Evolutionary conservation across 2,797 vertebrate species (phyloP).

Genomic region (Percopsis omiscomaycus): DNA sequence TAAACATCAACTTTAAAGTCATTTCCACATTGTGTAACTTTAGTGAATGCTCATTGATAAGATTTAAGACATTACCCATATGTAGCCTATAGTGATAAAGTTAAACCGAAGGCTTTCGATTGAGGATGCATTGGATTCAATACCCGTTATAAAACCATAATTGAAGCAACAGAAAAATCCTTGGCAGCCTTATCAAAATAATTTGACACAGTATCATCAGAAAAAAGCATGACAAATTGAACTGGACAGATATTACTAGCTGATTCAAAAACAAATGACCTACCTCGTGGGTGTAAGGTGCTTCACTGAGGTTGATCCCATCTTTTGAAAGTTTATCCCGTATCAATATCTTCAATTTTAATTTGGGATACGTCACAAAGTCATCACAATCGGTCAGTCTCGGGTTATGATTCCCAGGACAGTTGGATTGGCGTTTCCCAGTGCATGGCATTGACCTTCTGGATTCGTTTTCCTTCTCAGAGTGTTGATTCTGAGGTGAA

Average conservation of each 20-base stretch:
- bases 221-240: conserved; percentile 36
- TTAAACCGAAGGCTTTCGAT: no score
- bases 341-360: conserved; percentile 94
- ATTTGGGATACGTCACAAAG: conserved; percentile 84
- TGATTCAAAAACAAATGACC: conserved; percentile 31
- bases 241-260: conserved; percentile 1
- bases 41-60: no score
- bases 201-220: conserved; percentile 55
- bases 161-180: conserved; percentile 13
- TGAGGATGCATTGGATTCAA: conserved; percentile 4
- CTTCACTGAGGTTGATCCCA: conserved; percentile 88
- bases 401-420: conserved; percentile 66
- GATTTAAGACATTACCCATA: no score
- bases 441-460: conserved; percentile 40
- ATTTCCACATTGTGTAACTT: no score
- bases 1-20: no score
- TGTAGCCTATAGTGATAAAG: no score
- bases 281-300: conserved; percentile 92
- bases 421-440: conserved; percentile 56
- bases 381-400: conserved; percentile 69
- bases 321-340: conserved; percentile 92
- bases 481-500: conserved; percentile 45
- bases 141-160: conserved; percentile 1
- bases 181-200: conserved; percentile 41
- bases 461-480: conserved; percentile 49